These are phyloP conservation scores for Fabriciana adippe DNA, from an alignment of 2,888 invertebrate genomes.

Conservation along the genomic window DNA sequence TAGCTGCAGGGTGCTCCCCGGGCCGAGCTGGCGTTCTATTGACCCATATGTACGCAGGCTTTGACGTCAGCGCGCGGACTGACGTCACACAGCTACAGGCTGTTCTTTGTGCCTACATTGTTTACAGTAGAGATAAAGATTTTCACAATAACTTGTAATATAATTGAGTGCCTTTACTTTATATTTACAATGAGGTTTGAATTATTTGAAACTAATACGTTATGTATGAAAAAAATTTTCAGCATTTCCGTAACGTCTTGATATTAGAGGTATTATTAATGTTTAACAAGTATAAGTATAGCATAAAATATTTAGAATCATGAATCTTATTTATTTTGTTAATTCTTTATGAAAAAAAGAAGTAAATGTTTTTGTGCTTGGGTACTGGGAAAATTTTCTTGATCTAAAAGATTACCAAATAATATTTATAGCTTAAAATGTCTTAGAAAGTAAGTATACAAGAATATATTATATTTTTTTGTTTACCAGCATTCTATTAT, in stretches of 20 bases:
- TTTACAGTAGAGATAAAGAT: slow-evolving; percentile 47
- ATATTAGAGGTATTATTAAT: not conserved
- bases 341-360: no score
- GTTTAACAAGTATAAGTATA: not conserved
- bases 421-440: no score
- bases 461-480: no score
- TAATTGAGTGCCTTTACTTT: slow-evolving; percentile 24
- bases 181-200: slow-evolving; percentile 20
- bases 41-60: slow-evolving; percentile 76
- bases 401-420: no score
- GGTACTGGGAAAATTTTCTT: no score
- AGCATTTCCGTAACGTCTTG: not conserved
- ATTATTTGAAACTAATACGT: not conserved
- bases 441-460: no score
- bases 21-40: slow-evolving; percentile 68
- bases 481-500: no score
- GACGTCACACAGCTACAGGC: slow-evolving; percentile 65
- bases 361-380: no score
- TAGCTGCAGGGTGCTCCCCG: slow-evolving; percentile 64
- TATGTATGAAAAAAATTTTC: slow-evolving; percentile 2
- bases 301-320: no score
- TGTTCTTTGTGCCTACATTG: slow-evolving; percentile 57
- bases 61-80: slow-evolving; percentile 68
- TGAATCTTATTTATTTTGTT: no score
- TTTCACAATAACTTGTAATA: slow-evolving; percentile 40